These are phyloP conservation scores for Aphyosemion australe DNA, from an alignment of 2,113 vertebrate genomes.

Conservation along the genomic window DNA sequence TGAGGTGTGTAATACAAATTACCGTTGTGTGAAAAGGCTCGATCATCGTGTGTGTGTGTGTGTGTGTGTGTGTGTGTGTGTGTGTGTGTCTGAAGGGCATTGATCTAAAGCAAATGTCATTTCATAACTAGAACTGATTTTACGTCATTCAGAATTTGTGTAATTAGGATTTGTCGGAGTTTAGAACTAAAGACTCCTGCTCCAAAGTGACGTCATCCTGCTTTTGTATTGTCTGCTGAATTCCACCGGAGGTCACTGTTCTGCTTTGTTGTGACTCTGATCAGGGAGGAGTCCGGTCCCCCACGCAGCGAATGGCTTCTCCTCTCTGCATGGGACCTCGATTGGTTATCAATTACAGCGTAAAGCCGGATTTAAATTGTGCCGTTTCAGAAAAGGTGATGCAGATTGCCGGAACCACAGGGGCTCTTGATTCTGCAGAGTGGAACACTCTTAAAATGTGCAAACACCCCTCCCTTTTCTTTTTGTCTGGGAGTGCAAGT, in stretches of 20 bases:
- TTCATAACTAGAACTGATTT: background rate
- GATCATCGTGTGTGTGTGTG: too few species aligned
- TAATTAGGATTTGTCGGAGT: background rate
- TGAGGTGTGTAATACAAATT: conserved; percentile 50
- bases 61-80: conserved; percentile 13
- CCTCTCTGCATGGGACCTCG: conserved; percentile 9
- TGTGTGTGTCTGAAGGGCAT: conserved; percentile 5
- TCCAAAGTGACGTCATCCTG: conserved; percentile 55
- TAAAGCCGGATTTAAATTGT: conserved; percentile 13
- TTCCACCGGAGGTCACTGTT: conserved; percentile 77
- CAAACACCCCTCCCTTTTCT: conserved; percentile 7
- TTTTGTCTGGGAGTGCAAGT: conserved; percentile 24
- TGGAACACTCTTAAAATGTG: conserved; percentile 14
- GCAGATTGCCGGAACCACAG: conserved; percentile 6
- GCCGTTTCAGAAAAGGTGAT: background rate
- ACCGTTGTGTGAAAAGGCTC: conserved; percentile 16
- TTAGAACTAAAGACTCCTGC: background rate
- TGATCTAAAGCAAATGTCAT: background rate
- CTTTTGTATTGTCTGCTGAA: conserved; percentile 30
- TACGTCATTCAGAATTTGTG: background rate
- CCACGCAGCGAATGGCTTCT: conserved; percentile 19
- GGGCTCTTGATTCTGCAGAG: conserved; percentile 8
- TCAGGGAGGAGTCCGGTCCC: conserved; percentile 42
- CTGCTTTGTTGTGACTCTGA: conserved; percentile 32
- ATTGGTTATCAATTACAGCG: conserved; percentile 9